Percentiles rank a stretch among this genome's conserved stretches.
phyloP scores from a whole-genome alignment of 2,888 invertebrate genomes.

The Dryobotodes eremita region DNA sequence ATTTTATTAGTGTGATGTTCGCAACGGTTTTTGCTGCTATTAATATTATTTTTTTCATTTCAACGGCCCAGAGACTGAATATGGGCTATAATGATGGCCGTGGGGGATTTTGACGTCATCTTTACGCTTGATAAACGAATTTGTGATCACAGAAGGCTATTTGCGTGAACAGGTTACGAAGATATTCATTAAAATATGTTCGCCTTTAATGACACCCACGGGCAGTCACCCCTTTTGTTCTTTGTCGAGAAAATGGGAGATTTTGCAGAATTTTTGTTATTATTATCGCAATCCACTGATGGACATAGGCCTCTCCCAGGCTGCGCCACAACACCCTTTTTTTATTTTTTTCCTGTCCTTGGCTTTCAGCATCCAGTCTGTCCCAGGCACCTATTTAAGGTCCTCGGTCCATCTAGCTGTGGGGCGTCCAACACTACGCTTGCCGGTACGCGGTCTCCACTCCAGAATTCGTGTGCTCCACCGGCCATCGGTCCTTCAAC shows the following conservation, averaged over 20 bases:
- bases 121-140: conserved; percentile 14
- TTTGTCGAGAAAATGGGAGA: not conserved
- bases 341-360: too few relatives aligned
- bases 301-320: not conserved
- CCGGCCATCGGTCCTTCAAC: not conserved
- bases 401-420: not conserved
- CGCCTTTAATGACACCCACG: not conserved
- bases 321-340: not conserved
- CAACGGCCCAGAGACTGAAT: conserved; percentile 13
- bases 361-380: not conserved
- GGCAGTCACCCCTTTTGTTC: not conserved
- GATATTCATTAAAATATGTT: conserved; percentile 1
- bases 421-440: not conserved
- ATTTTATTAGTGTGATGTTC: conserved; percentile 46
- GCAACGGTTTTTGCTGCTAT: conserved; percentile 40
- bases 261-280: not conserved
- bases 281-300: not conserved
- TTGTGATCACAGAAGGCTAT: conserved; percentile 9
- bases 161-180: not conserved
- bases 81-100: conserved; percentile 14
- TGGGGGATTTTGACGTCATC: conserved; percentile 31
- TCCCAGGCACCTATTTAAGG: not conserved
- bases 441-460: not conserved
- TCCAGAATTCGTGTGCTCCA: not conserved
- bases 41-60: conserved; percentile 44